A percentile compares a stretch with the other conserved stretches of the same genome.
phyloP scores from a whole-genome alignment of 2,113 vertebrate genomes.

The Camelus bactrianus region DNA sequence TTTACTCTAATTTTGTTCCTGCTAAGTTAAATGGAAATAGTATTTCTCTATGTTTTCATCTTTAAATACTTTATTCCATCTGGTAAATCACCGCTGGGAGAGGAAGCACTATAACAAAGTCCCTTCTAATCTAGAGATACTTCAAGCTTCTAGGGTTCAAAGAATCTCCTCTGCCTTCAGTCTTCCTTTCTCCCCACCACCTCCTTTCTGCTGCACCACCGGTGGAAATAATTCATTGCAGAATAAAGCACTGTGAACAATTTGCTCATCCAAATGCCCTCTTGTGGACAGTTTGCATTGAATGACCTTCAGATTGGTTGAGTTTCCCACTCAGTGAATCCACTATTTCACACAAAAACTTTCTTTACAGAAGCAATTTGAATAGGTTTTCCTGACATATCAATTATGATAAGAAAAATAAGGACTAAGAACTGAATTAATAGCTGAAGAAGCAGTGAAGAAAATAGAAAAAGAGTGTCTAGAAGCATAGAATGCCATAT shows the following conservation, averaged over 20 bases:
- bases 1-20: conserved; percentile 57
- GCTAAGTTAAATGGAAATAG: conserved; percentile 40
- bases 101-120: neutral
- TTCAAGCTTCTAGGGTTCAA: neutral
- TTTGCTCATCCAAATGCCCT: neutral
- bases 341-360: neutral
- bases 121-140: neutral
- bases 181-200: neutral
- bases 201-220: neutral
- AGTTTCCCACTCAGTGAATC: neutral
- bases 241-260: neutral
- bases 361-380: conserved; percentile 13
- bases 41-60: conserved; percentile 39
- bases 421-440: neutral
- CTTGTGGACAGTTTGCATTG: neutral
- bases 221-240: neutral
- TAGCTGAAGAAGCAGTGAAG: conserved; percentile 29
- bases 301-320: neutral
- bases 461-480: neutral
- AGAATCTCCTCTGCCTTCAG: neutral
- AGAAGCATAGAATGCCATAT: neutral
- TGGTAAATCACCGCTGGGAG: neutral
- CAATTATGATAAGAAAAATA: neutral
- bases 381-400: conserved; percentile 3
- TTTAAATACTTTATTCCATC: conserved; percentile 24